Conservation (phyloP, 2,888 invertebrate genomes). For the Stenichneumon culpator region DNA sequence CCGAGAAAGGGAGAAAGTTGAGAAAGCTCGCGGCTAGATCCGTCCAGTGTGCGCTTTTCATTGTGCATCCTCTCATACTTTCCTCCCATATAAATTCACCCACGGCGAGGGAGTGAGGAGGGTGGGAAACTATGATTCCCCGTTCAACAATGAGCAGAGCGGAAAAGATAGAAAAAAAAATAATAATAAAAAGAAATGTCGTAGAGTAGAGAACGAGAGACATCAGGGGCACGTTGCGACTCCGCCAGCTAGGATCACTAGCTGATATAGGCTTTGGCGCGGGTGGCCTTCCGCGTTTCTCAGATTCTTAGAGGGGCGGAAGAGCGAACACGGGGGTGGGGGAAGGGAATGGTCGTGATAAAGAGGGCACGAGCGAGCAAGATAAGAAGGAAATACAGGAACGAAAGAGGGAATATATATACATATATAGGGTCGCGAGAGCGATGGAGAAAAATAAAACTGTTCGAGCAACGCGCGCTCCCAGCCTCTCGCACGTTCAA, state of each 20-base stretch:
- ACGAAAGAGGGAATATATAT: constrained; percentile 30
- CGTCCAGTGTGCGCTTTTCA: constrained; percentile 56
- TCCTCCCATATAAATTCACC: constrained; percentile 29
- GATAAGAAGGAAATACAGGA: constrained; percentile 45
- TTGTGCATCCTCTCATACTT: constrained; percentile 63
- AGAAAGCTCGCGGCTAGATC: constrained; percentile 60
- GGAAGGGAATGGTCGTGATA: constrained; percentile 58
- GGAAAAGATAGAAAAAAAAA: constrained; percentile 39
- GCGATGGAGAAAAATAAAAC: constrained; percentile 57
- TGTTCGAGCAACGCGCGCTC: constrained; percentile 40
- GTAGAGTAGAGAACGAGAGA: constrained; percentile 23
- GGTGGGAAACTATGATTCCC: constrained; percentile 60
- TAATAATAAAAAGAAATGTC: background rate
- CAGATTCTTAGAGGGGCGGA: constrained; percentile 37
- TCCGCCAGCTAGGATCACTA: constrained; percentile 13
- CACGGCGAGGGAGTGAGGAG: constrained; percentile 23
- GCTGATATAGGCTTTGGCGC: constrained; percentile 20
- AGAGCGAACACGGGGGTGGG: constrained; percentile 1
- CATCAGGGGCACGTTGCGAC: constrained; percentile 51
- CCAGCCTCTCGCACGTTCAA: constrained; percentile 71
- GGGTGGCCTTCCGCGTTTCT: constrained; percentile 49
- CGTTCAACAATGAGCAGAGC: constrained; percentile 56
- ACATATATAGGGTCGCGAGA: constrained; percentile 13
- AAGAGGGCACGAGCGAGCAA: constrained; percentile 52
- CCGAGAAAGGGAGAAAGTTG: constrained; percentile 36